Percentiles rank a stretch among this genome's conserved stretches.
phyloP scores from a whole-genome alignment of 2,888 invertebrate species.

The Asteroscopus sphinx region DNA sequence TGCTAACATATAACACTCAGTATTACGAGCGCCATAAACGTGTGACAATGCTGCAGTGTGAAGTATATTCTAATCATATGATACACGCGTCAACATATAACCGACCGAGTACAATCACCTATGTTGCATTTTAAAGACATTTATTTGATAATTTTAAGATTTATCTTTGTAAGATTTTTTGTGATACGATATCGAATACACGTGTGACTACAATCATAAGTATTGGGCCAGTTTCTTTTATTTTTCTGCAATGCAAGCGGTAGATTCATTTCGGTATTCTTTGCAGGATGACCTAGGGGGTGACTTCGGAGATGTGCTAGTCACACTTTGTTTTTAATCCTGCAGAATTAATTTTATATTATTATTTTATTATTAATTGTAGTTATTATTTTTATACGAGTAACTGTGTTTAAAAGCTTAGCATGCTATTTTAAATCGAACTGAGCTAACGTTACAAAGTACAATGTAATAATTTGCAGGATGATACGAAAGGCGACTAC shows the following conservation, averaged over 20 bases:
- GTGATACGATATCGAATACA: slow-evolving; percentile 67
- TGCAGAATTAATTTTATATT: slow-evolving; percentile 73
- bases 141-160: slow-evolving; percentile 65
- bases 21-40: slow-evolving; percentile 74
- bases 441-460: slow-evolving; percentile 70
- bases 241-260: slow-evolving; percentile 67
- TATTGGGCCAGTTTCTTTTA: slow-evolving; percentile 84
- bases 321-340: slow-evolving; percentile 89
- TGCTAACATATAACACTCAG: slow-evolving; percentile 71
- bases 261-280: slow-evolving; percentile 80
- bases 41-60: slow-evolving; percentile 70
- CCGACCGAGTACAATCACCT: slow-evolving; percentile 60
- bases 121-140: slow-evolving; percentile 78
- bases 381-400: slow-evolving; percentile 69
- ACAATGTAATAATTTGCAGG: slow-evolving; percentile 90
- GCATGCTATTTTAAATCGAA: slow-evolving; percentile 68
- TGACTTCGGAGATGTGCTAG: slow-evolving; percentile 92
- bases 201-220: slow-evolving; percentile 68
- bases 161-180: slow-evolving; percentile 64
- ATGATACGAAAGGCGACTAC: slow-evolving; percentile 93
- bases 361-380: slow-evolving; percentile 50
- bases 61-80: slow-evolving; percentile 53
- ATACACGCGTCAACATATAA: slow-evolving; percentile 57
- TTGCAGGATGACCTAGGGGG: slow-evolving; percentile 92
- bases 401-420: slow-evolving; percentile 70